A percentile compares a stretch with the other conserved stretches of the same genome.
Conservation (phyloP, 2,888 invertebrate species). For the Linyphia triangularis region DNA sequence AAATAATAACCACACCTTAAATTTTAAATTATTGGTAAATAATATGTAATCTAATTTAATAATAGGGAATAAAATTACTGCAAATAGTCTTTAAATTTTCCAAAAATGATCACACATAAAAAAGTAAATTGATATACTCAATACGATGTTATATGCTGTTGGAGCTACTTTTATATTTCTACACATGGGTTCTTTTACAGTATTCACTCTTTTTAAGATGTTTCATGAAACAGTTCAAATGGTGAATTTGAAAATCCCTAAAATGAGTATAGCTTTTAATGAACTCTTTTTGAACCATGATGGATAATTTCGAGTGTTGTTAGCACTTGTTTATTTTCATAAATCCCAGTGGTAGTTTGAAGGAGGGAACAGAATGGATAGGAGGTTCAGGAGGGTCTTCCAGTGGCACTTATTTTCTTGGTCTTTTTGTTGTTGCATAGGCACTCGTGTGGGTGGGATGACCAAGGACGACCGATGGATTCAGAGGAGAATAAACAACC, state of each 20-base stretch:
- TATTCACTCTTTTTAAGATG: background rate
- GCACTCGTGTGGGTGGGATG: slow-evolving; percentile 70
- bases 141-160: too few relatives aligned
- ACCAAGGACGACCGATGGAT: slow-evolving; percentile 42
- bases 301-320: background rate
- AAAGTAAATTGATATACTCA: too few relatives aligned
- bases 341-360: background rate
- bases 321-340: background rate
- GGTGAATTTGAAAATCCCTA: background rate
- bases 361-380: background rate
- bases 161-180: too few relatives aligned
- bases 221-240: background rate
- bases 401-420: slow-evolving; percentile 51
- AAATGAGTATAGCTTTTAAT: background rate
- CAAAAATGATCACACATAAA: too few relatives aligned
- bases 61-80: too few relatives aligned
- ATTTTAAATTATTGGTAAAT: too few relatives aligned
- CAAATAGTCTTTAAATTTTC: too few relatives aligned
- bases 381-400: slow-evolving; percentile 35
- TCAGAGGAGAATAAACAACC: slow-evolving; percentile 13
- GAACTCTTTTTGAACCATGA: background rate
- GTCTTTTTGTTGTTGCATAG: slow-evolving; percentile 71
- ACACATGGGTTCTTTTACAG: background rate
- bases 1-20: too few relatives aligned
- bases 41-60: too few relatives aligned